Evolutionary conservation across 1,140 invertebrate genomes (phyloP), one percentile per base, ranked within the genome.

Genomic region (Grapholita molesta): DNA sequence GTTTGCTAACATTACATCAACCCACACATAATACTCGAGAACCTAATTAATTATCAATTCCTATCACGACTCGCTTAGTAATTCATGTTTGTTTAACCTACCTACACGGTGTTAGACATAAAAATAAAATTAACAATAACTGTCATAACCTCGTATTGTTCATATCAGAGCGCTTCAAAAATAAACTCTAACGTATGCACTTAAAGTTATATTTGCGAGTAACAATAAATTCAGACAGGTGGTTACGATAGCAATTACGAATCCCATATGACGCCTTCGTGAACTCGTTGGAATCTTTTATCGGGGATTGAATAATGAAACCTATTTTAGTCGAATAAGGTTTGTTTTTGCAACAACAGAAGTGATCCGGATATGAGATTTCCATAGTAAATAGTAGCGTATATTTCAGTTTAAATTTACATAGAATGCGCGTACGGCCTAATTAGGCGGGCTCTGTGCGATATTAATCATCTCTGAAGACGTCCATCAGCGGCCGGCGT

Each of bases 381-480:
- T 8, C 8, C 12, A 61, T 15, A 15, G 55, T n/a, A 18, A 61
- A 0, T 11, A 28, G 55, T n/a, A 3, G 38, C 15, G 15, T 15
- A 61, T 61, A 15, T 30, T n/a, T 61, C 57, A 76, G 70, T 70
- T 79, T 61, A 75, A 80, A 86, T 88, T 88, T 83, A 85, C 82
- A 86, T 88, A 85, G 84, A 87, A 87, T 84, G 83, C 83, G 78
- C 79, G 25, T 71, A 74, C 75, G 78, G 42, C 74, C 75, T 86
- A 87, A 89, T 89, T 87, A 89, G 79, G 80, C 71, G 75, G 78
- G 72, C 72, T 73, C 71, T 66, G 77, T 68, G 70, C 74, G 64
- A 74, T 77, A 84, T 87, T 86, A 81, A 85, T 89, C 84, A 87
- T 86, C 73, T 74, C 72, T 77, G 12, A 48, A 21, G 77, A 79